These are phyloP conservation scores for Syngnathus rostellatus DNA, from an alignment of 2,797 vertebrate genomes.

Conservation along the genomic window DNA sequence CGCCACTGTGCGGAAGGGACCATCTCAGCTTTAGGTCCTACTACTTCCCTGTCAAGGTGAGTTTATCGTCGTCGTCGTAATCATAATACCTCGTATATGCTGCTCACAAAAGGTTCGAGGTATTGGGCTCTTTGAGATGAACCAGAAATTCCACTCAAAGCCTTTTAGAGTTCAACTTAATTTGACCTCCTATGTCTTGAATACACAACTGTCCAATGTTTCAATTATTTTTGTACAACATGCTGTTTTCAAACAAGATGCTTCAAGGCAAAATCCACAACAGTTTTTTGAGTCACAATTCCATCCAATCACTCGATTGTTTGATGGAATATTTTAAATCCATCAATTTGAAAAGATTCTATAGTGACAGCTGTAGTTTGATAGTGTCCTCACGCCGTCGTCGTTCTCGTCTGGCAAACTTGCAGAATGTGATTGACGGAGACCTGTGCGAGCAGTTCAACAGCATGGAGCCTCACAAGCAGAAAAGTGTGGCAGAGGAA, in stretches of 20 bases:
- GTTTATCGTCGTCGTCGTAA: constrained; percentile 2
- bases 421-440: constrained; percentile 95
- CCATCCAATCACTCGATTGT: too few species aligned
- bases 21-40: constrained; percentile 98
- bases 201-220: not conserved
- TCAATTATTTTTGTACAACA: not conserved
- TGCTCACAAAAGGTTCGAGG: not conserved
- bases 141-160: not conserved
- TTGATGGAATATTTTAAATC: too few species aligned
- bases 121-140: not conserved
- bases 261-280: not conserved
- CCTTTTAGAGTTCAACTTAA: not conserved
- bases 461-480: constrained; percentile 98
- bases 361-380: too few species aligned
- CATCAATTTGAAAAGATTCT: too few species aligned
- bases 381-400: not conserved
- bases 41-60: constrained; percentile 97
- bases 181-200: not conserved
- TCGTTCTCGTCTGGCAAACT: not conserved
- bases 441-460: constrained; percentile 98
- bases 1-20: constrained; percentile 91
- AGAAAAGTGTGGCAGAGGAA: constrained; percentile 95
- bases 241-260: not conserved
- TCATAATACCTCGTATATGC: not conserved
- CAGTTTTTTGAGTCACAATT: not conserved